phyloP scores from a whole-genome alignment of 2,888 invertebrate species.

The Pammene aurita region DNA sequence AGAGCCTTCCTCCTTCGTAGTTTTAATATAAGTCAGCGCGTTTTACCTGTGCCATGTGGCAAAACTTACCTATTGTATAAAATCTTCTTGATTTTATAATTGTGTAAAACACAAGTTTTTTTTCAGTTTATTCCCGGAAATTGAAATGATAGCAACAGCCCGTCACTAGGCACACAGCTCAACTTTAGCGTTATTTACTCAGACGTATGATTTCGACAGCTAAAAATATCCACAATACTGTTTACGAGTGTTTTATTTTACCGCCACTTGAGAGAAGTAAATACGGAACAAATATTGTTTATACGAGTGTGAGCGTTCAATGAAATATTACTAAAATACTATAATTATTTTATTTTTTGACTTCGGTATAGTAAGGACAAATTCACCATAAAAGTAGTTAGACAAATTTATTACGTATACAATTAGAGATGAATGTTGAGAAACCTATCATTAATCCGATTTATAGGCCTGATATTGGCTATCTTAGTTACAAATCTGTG shows the following conservation, averaged over 20 bases:
- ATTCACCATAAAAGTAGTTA: too few relatives aligned
- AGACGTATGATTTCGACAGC: conserved; percentile 37
- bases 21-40: too few relatives aligned
- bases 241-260: conserved; percentile 35
- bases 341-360: too few relatives aligned
- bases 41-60: too few relatives aligned
- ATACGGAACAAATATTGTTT: conserved; percentile 21
- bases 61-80: too few relatives aligned
- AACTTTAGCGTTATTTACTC: conserved; percentile 31
- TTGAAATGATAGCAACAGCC: not conserved
- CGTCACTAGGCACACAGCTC: conserved; percentile 7
- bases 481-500: conserved; percentile 31
- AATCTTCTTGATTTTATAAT: too few relatives aligned
- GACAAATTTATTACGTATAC: too few relatives aligned
- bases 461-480: conserved; percentile 33
- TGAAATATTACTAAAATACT: not conserved
- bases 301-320: conserved; percentile 6
- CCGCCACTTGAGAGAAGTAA: conserved; percentile 17
- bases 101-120: not conserved
- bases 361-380: too few relatives aligned
- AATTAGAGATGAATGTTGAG: not conserved
- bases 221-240: conserved; percentile 39
- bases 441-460: conserved; percentile 27
- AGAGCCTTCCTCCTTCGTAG: too few relatives aligned
- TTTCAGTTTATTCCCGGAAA: too few relatives aligned